Evolutionary conservation across 2,797 vertebrate species (phyloP), one percentile per base, ranked within the genome.

Genomic region (Megaceryle alcyon): DNA sequence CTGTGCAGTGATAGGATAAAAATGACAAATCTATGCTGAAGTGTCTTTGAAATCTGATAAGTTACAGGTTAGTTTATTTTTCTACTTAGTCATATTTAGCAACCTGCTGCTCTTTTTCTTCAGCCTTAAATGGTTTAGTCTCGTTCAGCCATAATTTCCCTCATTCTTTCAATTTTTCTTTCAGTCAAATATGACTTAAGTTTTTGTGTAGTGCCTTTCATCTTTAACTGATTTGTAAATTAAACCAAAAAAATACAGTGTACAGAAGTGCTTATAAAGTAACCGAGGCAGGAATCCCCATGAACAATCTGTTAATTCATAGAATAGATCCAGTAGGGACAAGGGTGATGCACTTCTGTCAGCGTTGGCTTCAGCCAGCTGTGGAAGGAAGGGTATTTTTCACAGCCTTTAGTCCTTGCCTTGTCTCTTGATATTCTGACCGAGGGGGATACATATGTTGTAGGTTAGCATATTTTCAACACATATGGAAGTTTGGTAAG

Each of bases 11-110:
- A 84, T 3, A 37, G 76, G 16, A 77, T 49, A 88, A 94, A 95
- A 81, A 93, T 88, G 60, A 90, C 84, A 96, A 90, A 93, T 46
- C 85, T 88, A 72, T 71, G 51, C 43, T 22, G 41, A 91, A 53
- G n/a, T 59, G 37, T 83, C 78, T 61, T 71, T 86, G 92, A 95
- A 96, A 95, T 78, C 37, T 93, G 78, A 48, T 70, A 88, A n/a
- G 26, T 86, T 64, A 68, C 18, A 96, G 78, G 66, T 72, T 59
- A 13, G 29, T 61, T 88, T 91, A 94, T 83, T 90, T 95, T 90
- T 68, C 51, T 86, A 12, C 53, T 68, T 60, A 59, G 26, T 68
- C 35, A 71, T 57, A 68, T 73, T 75, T 80, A 89, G 35, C 64
- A 95, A 85, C 23, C 41, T 89, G n/a, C 53, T 86, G 41, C 44